Evolutionary conservation across 2,888 invertebrate genomes (phyloP).

Genomic region (Rhagophthalmus giganteus): DNA sequence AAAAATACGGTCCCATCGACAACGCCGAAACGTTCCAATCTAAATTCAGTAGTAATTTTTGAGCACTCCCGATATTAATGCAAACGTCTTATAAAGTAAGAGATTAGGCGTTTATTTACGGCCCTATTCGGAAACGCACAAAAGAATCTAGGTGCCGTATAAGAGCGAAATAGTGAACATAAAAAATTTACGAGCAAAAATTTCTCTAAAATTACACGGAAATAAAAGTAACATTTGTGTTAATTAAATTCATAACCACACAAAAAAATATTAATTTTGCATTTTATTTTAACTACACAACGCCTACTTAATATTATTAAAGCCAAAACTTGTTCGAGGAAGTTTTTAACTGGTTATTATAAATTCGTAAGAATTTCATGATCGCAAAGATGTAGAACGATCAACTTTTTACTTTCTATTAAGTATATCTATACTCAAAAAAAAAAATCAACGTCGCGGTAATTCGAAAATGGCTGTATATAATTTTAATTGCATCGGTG

Average conservation of each 20-base stretch:
- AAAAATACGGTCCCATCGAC: no score
- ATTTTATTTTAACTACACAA: not conserved
- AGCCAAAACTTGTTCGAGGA: not conserved
- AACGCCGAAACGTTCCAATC: no score
- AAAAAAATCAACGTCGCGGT: not conserved
- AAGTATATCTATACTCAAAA: not conserved
- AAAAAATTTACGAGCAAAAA: no score
- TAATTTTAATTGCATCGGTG: not conserved
- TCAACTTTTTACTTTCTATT: slow-evolving; percentile 9
- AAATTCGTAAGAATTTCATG: slow-evolving; percentile 3
- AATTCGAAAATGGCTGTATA: not conserved
- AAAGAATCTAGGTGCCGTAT: no score
- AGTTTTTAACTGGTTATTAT: not conserved
- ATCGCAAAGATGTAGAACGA: slow-evolving; percentile 5
- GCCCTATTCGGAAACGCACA: no score
- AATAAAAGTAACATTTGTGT: not conserved
- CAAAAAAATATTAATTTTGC: not conserved
- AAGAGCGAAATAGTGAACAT: no score
- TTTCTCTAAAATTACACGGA: not conserved
- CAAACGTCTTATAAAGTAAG: no score
- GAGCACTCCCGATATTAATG: no score
- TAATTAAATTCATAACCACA: not conserved
- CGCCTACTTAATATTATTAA: not conserved
- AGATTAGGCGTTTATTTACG: no score
- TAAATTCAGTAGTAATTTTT: no score